A percentile compares a stretch with the other conserved stretches of the same genome.
These are phyloP conservation scores for Serrognathus titanus DNA, from an alignment of 2,888 invertebrate genomes.

Conservation along the genomic window DNA sequence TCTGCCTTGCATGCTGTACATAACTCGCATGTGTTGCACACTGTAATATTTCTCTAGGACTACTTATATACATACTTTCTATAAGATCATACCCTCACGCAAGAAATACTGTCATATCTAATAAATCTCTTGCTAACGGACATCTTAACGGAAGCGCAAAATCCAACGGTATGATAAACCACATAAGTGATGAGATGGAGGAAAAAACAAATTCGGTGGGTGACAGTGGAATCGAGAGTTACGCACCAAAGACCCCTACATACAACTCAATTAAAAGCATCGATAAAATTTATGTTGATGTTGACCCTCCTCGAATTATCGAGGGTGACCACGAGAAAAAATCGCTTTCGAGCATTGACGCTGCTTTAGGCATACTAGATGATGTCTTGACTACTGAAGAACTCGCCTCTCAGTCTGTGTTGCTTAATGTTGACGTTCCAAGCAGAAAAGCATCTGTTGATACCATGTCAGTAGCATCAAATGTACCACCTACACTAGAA, in stretches of 20 bases:
- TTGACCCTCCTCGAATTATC: neutral
- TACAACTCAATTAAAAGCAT: neutral
- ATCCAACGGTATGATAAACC: too few relatives aligned
- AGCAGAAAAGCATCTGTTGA: slow-evolving; percentile 33
- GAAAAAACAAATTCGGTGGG: too few relatives aligned
- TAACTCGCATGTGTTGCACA: slow-evolving; percentile 33
- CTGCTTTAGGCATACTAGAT: slow-evolving; percentile 25
- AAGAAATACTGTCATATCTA: too few relatives aligned
- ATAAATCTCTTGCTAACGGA: too few relatives aligned
- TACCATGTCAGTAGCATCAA: slow-evolving; percentile 30
- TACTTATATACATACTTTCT: slow-evolving; percentile 37
- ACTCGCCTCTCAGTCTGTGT: neutral
- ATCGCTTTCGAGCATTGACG: slow-evolving; percentile 6
- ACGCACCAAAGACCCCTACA: neutral
- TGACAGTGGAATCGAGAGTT: too few relatives aligned
- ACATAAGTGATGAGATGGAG: too few relatives aligned
- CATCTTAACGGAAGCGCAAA: too few relatives aligned
- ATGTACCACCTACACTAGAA: slow-evolving; percentile 42
- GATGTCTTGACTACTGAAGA: slow-evolving; percentile 24
- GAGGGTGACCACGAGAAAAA: neutral
- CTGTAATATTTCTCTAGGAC: slow-evolving; percentile 37
- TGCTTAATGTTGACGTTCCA: slow-evolving; percentile 9
- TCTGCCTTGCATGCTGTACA: slow-evolving; percentile 33
- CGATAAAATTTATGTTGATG: neutral
- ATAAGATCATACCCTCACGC: neutral